Base-by-base conservation (phyloP, 1,140 invertebrate genomes). In the Solen grandis region DNA sequence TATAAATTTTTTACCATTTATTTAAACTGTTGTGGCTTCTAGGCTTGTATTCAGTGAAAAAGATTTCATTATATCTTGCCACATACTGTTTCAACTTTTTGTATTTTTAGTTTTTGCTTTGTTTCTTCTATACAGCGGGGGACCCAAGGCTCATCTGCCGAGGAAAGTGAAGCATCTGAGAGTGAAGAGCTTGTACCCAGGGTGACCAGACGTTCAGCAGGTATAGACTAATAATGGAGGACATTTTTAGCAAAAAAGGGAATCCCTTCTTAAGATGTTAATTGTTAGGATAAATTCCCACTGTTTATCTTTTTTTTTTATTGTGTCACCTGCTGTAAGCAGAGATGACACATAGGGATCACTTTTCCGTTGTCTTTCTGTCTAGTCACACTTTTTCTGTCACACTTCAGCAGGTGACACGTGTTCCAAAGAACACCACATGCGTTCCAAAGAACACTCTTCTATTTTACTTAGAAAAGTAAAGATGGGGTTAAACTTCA, bases 101-200 rank as follows among this genome's bases (percentile, higher is more conserved):
- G n/a, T n/a, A n/a, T n/a, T n/a, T n/a, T n/a, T n/a, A n/a, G n/a
- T n/a, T n/a, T n/a, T n/a, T n/a, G n/a, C n/a, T n/a, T 13, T 19
- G 19, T 50, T 50, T 50, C 19, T 50, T 22, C 35, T 4, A 55
- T 59, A 59, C 35, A 73, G 70, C 57, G 31, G 10, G 70, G 38
- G 5, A 73, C 38, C 25, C 16, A 35, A 19, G 19, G 41, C 50
- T 38, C 36, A 0, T 54, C 73, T 36, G 38, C 78, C 62, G 79
- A 81, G 52, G 83, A 84, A 46, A 84, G 83, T 78, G 78, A 84
- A 31, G 77, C 60, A 8, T 82, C 76, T 41, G 81, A 85, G 66
- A 73, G 77, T 29, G 81, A 82, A 16, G 36, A 46, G 50, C 38
- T 60, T 25, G 41, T 74, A 4, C 19, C 50, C 1, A 29, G 84